Conservation (phyloP, 2,888 invertebrate species). For the Drosophila rellima region DNA sequence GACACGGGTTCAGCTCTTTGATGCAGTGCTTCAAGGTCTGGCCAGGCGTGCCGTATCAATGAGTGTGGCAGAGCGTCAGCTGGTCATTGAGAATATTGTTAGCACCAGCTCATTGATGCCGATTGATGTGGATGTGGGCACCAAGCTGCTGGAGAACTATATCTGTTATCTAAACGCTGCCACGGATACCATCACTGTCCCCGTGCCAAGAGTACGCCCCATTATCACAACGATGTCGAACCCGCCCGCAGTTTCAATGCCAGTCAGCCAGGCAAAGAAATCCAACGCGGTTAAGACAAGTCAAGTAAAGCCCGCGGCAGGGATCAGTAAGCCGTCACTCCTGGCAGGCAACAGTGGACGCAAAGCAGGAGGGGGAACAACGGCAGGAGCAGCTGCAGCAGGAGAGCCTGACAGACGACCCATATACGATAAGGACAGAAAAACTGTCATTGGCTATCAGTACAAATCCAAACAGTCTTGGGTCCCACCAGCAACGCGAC, state of each 20-base stretch:
- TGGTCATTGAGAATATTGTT: conserved; percentile 70
- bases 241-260: not conserved
- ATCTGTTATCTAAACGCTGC: conserved; percentile 41
- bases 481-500: not conserved
- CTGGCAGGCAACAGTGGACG: not conserved
- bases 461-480: conserved; percentile 1
- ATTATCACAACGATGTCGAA: not conserved
- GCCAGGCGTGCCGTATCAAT: conserved; percentile 59
- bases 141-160: conserved; percentile 75
- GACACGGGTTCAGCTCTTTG: conserved; percentile 69
- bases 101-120: conserved; percentile 52
- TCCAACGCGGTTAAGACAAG: not conserved
- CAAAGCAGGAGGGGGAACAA: not conserved
- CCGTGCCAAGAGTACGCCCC: conserved; percentile 1
- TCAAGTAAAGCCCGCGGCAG: not conserved
- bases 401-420: conserved; percentile 21
- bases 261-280: not conserved
- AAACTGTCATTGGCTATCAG: conserved; percentile 63
- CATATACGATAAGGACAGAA: conserved; percentile 47
- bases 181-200: not conserved
- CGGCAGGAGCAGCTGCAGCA: not conserved
- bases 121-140: conserved; percentile 71
- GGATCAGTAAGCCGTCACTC: not conserved
- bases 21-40: conserved; percentile 66
- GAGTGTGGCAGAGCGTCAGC: conserved; percentile 65